A percentile compares a stretch with the other conserved stretches of the same genome.
Conservation (phyloP, 37 sponge, comb jelly and placozoan species). For the Bolinopsis microptera region DNA sequence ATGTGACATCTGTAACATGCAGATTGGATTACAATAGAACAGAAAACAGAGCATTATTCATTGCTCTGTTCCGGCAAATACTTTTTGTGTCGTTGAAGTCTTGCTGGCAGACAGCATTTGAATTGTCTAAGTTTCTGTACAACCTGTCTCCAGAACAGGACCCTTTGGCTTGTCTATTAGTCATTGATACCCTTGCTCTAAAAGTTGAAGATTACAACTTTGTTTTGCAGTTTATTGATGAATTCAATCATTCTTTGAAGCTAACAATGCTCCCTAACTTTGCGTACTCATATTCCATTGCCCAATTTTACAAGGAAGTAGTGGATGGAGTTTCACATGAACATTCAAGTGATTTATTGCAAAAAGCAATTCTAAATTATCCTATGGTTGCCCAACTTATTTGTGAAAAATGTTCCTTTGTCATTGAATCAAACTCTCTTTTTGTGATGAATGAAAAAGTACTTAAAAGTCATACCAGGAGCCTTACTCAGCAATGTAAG, state of each 20-base stretch:
- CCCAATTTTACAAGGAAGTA: constrained; percentile 71
- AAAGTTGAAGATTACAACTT: constrained; percentile 77
- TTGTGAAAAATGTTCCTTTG: constrained; percentile 30
- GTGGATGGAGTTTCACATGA: not conserved
- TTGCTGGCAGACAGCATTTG: constrained; percentile 89
- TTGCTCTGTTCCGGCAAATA: constrained; percentile 11
- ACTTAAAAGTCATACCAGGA: not conserved
- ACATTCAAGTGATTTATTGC: not conserved
- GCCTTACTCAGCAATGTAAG: constrained; percentile 23
- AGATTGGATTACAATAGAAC: constrained; percentile 77
- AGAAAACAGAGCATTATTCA: constrained; percentile 84
- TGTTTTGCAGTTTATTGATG: constrained; percentile 71
- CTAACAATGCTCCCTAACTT: constrained; percentile 89
- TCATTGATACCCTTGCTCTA: constrained; percentile 88
- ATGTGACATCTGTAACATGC: constrained; percentile 80
- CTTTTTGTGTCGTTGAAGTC: constrained; percentile 68
- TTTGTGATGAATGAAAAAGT: constrained; percentile 36
- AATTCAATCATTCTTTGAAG: constrained; percentile 68
- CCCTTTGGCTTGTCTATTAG: constrained; percentile 82
- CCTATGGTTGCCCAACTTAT: constrained; percentile 23
- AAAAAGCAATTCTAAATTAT: constrained; percentile 18
- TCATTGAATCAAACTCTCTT: not conserved
- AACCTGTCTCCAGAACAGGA: constrained; percentile 87
- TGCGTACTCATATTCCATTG: constrained; percentile 86
- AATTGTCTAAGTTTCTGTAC: constrained; percentile 85